phyloP scores from a whole-genome alignment of 92 coral and sea anemone species.

The Porites rus region DNA sequence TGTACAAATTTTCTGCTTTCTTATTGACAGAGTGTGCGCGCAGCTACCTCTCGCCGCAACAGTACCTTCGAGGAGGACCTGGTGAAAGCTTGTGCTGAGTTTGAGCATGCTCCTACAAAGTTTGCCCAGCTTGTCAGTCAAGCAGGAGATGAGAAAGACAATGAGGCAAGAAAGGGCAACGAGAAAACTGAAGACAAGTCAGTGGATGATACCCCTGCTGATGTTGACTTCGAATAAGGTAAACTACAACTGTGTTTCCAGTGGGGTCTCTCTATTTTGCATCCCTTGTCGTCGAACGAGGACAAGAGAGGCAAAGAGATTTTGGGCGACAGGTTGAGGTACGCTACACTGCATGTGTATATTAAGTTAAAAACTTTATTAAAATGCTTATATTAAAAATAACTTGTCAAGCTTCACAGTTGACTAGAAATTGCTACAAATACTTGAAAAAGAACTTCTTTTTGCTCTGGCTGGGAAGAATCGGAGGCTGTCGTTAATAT shows the following conservation, averaged over 20 bases:
- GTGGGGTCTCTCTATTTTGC: not conserved
- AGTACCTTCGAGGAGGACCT: slow-evolving; percentile 47
- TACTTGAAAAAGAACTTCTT: not conserved
- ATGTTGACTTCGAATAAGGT: slow-evolving; percentile 5
- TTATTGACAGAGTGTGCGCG: slow-evolving; percentile 18
- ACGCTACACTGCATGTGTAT: too few relatives aligned
- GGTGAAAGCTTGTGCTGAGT: slow-evolving; percentile 9
- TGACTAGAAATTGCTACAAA: not conserved
- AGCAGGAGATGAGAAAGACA: slow-evolving; percentile 23
- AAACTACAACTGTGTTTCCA: not conserved
- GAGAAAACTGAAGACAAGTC: slow-evolving; percentile 1
- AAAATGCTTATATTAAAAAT: too few relatives aligned
- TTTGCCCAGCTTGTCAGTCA: slow-evolving; percentile 28
- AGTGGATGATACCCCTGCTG: slow-evolving; percentile 9
- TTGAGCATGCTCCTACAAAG: slow-evolving; percentile 12
- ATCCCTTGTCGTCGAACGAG: not conserved
- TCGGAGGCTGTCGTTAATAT: too few relatives aligned
- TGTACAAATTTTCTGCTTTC: not conserved
- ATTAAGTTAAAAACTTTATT: too few relatives aligned
- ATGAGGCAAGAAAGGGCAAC: not conserved
- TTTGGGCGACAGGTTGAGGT: too few relatives aligned
- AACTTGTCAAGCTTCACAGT: too few relatives aligned
- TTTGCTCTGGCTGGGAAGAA: not conserved
- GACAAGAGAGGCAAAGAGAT: not conserved
- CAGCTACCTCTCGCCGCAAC: slow-evolving; percentile 36